A percentile compares a stretch with the other conserved stretches of the same genome.
Evolutionary conservation across 2,888 invertebrate genomes (phyloP).

Genomic region (Dexiosoma caninum): DNA sequence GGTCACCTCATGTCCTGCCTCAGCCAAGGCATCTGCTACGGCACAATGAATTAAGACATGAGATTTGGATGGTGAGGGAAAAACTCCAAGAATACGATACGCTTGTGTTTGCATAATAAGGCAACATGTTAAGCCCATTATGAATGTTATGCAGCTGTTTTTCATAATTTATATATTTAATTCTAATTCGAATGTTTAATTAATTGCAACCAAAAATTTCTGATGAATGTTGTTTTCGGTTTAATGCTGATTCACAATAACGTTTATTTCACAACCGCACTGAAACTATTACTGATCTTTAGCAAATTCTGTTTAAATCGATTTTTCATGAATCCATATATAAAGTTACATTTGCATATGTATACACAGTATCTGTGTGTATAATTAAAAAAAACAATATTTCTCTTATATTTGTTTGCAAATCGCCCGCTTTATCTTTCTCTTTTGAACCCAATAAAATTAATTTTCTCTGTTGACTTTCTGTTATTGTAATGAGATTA

Average conservation of each 20-base stretch:
- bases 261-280: neutral
- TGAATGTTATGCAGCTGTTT: neutral
- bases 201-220: too few relatives aligned
- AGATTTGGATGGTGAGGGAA: constrained; percentile 71
- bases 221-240: too few relatives aligned
- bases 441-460: too few relatives aligned
- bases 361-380: too few relatives aligned
- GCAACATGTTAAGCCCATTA: neutral
- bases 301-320: neutral
- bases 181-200: neutral
- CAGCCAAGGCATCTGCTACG: constrained; percentile 69
- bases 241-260: neutral
- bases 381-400: too few relatives aligned
- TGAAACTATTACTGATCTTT: neutral
- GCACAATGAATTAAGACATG: constrained; percentile 72
- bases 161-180: neutral
- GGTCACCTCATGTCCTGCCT: constrained; percentile 73
- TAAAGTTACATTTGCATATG: too few relatives aligned
- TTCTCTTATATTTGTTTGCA: too few relatives aligned
- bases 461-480: too few relatives aligned
- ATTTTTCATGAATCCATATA: neutral
- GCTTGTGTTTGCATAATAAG: neutral
- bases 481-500: too few relatives aligned
- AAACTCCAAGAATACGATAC: constrained; percentile 72
- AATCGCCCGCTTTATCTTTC: too few relatives aligned